Evolutionary conservation across 2,888 invertebrate genomes (phyloP).

Genomic region (Hylaea fasciaria): DNA sequence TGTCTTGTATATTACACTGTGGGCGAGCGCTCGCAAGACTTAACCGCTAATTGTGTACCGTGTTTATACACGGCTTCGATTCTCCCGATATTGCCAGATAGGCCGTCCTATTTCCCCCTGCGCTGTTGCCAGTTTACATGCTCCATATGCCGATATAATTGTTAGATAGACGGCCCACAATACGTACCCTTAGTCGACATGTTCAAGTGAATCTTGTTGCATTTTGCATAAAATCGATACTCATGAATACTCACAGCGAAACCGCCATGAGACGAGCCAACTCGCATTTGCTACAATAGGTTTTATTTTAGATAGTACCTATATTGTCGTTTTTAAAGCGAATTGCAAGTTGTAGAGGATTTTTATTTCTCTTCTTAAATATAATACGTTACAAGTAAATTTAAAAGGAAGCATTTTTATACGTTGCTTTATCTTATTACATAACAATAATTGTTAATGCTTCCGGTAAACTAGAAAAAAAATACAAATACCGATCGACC

Average conservation of each 20-base stretch:
- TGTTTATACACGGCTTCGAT: constrained; percentile 61
- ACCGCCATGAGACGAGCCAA: constrained; percentile 69
- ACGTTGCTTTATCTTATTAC: too few species aligned
- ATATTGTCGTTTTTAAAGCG: constrained; percentile 55
- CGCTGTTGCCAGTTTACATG: constrained; percentile 64
- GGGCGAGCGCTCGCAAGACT: constrained; percentile 48
- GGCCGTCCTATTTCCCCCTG: constrained; percentile 56
- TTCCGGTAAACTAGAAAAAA: background rate
- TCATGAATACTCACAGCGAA: constrained; percentile 75
- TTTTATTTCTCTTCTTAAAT: too few species aligned
- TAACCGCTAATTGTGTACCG: constrained; percentile 69
- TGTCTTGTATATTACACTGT: constrained; percentile 13
- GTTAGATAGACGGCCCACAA: constrained; percentile 68
- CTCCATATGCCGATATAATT: constrained; percentile 72
- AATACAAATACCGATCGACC: constrained; percentile 7
- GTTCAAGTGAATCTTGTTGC: constrained; percentile 83
- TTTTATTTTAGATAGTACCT: constrained; percentile 71
- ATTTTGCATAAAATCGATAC: constrained; percentile 85
- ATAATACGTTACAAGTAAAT: background rate
- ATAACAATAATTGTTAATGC: too few species aligned
- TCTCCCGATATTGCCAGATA: constrained; percentile 60
- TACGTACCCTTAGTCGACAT: constrained; percentile 66
- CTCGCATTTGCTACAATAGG: constrained; percentile 68
- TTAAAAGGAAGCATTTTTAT: too few species aligned
- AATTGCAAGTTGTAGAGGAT: constrained; percentile 45